Conservation (phyloP, 1,140 invertebrate species). For the Monomorium pharaonis region DNA sequence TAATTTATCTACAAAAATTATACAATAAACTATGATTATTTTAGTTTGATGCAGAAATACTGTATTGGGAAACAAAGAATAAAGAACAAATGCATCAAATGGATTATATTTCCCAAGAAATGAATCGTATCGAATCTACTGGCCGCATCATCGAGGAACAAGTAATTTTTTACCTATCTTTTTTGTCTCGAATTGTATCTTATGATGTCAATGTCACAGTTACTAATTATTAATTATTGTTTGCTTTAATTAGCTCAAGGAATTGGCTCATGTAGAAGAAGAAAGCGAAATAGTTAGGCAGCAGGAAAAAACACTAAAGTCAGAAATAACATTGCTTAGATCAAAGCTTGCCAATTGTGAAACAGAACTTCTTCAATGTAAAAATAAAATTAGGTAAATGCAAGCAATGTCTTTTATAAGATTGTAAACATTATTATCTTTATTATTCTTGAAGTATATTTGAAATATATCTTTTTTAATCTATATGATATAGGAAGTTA, state of each 20-base stretch:
- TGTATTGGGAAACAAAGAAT: conserved; percentile 94
- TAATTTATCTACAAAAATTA: neutral
- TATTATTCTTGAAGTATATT: neutral
- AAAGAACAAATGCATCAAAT: conserved; percentile 93
- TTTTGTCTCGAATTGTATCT: neutral
- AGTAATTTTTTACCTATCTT: conserved; percentile 76
- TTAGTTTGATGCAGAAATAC: conserved; percentile 94
- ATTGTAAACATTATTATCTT: neutral
- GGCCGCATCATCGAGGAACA: conserved; percentile 91
- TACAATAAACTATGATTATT: conserved; percentile 42
- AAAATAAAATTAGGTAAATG: conserved; percentile 92
- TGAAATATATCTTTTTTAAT: no score
- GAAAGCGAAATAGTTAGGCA: conserved; percentile 95
- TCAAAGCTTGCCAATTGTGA: conserved; percentile 95
- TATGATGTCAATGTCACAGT: neutral
- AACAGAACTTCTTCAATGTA: conserved; percentile 94
- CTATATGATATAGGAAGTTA: neutral
- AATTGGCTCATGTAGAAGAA: conserved; percentile 92
- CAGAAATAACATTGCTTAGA: conserved; percentile 92
- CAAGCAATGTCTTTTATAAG: neutral
- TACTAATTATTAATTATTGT: conserved; percentile 32
- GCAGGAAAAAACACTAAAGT: conserved; percentile 94
- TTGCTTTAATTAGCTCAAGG: conserved; percentile 87
- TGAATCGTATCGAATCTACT: conserved; percentile 91
- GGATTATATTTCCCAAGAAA: conserved; percentile 93